Conservation (phyloP, 2,113 vertebrate genomes). For the Brachyistius frenatus region DNA sequence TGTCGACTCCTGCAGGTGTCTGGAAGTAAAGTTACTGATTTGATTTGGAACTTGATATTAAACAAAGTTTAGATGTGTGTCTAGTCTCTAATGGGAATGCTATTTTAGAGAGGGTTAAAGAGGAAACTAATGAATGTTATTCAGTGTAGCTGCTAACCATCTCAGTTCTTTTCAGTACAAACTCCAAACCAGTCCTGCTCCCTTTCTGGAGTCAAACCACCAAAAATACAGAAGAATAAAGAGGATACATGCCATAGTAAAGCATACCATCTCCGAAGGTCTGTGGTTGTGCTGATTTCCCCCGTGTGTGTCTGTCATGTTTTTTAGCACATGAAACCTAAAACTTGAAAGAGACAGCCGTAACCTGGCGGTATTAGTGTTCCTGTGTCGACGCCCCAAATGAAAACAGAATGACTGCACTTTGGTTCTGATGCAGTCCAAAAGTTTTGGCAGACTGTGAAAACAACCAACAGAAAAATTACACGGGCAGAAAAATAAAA, state of each 20-base stretch:
- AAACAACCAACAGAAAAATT: constrained; percentile 2
- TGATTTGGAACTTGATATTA: too few species aligned
- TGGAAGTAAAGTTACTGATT: too few species aligned
- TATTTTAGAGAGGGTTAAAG: background rate
- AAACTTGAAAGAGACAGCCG: constrained; percentile 23
- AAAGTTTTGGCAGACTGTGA: background rate
- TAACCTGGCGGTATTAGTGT: constrained; percentile 20
- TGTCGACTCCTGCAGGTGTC: too few species aligned
- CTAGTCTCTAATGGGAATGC: background rate
- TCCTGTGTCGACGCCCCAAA: background rate
- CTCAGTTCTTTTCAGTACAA: constrained; percentile 3
- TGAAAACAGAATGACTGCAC: constrained; percentile 21
- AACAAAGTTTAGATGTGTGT: background rate
- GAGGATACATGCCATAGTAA: constrained; percentile 7
- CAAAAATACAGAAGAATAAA: constrained; percentile 10
- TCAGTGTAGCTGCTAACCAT: background rate
- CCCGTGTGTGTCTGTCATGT: constrained; percentile 15
- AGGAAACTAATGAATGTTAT: background rate
- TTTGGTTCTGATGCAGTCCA: background rate
- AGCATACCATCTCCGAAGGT: constrained; percentile 20
- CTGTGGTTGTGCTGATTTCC: constrained; percentile 41
- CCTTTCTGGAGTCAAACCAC: constrained; percentile 1
- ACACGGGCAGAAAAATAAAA: background rate
- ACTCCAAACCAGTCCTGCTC: constrained; percentile 15
- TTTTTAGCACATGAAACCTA: constrained; percentile 35